These are phyloP conservation scores for Lepidocyrtoides sp. DNA, from an alignment of 2,888 invertebrate species.

Conservation along the genomic window DNA sequence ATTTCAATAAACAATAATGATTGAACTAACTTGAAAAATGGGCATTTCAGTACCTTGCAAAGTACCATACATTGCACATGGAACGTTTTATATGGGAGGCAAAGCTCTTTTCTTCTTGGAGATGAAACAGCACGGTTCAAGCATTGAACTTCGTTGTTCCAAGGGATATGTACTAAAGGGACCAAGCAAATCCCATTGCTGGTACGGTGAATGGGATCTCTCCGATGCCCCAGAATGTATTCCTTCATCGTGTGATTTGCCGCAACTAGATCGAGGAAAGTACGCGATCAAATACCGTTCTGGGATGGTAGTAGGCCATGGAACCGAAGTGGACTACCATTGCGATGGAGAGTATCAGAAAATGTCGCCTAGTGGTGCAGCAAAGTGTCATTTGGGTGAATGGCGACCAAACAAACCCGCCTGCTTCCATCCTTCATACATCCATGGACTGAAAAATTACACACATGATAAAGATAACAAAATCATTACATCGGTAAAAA, in stretches of 20 bases:
- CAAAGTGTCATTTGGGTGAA: constrained; percentile 91
- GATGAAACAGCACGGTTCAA: constrained; percentile 89
- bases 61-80: constrained; percentile 83
- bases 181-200: constrained; percentile 91
- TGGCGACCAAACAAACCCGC: constrained; percentile 94
- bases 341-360: constrained; percentile 83
- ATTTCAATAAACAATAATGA: no score
- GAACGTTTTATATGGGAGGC: constrained; percentile 83
- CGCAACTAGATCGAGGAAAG: constrained; percentile 91
- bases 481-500: constrained; percentile 67
- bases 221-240: constrained; percentile 92
- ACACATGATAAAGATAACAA: constrained; percentile 74
- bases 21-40: not conserved
- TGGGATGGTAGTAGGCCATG: constrained; percentile 94
- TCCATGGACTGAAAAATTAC: constrained; percentile 78
- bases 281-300: constrained; percentile 93
- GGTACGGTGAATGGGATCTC: constrained; percentile 94
- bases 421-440: constrained; percentile 87
- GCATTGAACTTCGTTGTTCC: constrained; percentile 69
- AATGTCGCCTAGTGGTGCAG: constrained; percentile 83
- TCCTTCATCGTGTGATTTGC: constrained; percentile 92
- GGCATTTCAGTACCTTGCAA: constrained; percentile 83
- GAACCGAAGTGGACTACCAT: constrained; percentile 89
- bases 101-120: constrained; percentile 86
- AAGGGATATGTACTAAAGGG: constrained; percentile 87